Percentiles rank a stretch among this genome's conserved stretches.
These are phyloP conservation scores for Medauroidea extradentata DNA, from an alignment of 1,140 invertebrate genomes.

Conservation along the genomic window DNA sequence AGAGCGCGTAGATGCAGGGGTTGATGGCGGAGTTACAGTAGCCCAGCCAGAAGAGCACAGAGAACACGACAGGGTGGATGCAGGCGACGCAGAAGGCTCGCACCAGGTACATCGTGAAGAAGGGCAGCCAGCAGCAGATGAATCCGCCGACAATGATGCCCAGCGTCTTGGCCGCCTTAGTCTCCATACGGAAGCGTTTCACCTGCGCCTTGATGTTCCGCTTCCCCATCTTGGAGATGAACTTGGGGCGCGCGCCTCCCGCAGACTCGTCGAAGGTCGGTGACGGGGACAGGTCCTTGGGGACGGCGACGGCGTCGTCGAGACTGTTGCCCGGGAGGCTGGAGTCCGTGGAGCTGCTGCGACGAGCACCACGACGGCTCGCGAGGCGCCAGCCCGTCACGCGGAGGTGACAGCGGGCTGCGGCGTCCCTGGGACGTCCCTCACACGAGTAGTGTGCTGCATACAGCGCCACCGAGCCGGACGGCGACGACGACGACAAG, in stretches of 20 bases:
- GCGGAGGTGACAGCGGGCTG: conserved; percentile 38
- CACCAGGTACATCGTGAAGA: conserved; percentile 90
- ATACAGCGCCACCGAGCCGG: conserved; percentile 40
- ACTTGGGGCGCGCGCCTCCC: conserved; percentile 56
- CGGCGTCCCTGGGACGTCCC: conserved; percentile 30
- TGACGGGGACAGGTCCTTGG: conserved; percentile 34
- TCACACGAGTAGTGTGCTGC: conserved; percentile 54
- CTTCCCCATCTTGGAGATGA: conserved; percentile 71
- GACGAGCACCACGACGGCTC: conserved; percentile 22
- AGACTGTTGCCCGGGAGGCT: not conserved
- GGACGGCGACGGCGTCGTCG: not conserved
- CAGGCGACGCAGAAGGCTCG: conserved; percentile 77
- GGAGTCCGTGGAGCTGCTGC: conserved; percentile 21
- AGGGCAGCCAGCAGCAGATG: conserved; percentile 90
- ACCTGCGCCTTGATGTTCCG: conserved; percentile 82
- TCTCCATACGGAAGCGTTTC: conserved; percentile 83
- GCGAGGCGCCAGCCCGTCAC: conserved; percentile 36
- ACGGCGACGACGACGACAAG: conserved; percentile 37
- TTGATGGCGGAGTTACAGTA: conserved; percentile 96
- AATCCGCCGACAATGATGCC: conserved; percentile 93
- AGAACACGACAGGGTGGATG: conserved; percentile 77
- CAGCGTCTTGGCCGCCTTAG: conserved; percentile 89
- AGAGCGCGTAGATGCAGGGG: conserved; percentile 87
- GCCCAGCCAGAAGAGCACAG: conserved; percentile 92
- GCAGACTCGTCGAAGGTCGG: conserved; percentile 51